These are phyloP conservation scores for Orycteropus afer DNA, from an alignment of 2,113 vertebrate genomes.

Conservation along the genomic window DNA sequence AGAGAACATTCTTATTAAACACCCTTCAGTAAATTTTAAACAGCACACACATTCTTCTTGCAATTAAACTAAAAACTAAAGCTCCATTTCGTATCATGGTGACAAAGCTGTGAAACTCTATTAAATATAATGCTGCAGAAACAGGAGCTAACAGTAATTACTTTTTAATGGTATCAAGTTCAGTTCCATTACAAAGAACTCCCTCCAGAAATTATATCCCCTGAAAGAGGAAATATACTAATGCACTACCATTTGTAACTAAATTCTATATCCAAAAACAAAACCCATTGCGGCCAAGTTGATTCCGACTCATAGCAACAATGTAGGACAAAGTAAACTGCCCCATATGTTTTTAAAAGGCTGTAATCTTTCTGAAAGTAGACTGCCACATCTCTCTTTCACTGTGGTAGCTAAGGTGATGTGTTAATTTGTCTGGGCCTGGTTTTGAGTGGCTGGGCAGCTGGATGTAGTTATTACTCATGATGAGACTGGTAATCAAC, in stretches of 20 bases:
- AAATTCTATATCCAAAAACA: neutral
- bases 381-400: neutral
- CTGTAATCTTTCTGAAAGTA: neutral
- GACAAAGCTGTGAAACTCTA: slow-evolving; percentile 39
- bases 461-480: too few species aligned
- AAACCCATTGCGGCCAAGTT: neutral
- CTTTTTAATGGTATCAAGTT: slow-evolving; percentile 11
- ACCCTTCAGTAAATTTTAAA: neutral
- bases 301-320: neutral
- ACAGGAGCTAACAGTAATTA: slow-evolving; percentile 46
- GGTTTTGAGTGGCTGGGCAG: too few species aligned
- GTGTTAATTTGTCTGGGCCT: too few species aligned
- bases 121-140: slow-evolving; percentile 39
- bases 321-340: neutral
- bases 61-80: slow-evolving; percentile 67
- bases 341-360: neutral
- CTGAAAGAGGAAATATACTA: neutral
- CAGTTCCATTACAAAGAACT: slow-evolving; percentile 36
- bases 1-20: slow-evolving; percentile 42
- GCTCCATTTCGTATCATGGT: slow-evolving; percentile 32
- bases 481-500: too few species aligned
- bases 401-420: too few species aligned
- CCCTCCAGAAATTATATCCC: slow-evolving; percentile 56
- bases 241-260: neutral
- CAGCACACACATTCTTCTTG: neutral